Evolutionary conservation across 2,797 vertebrate genomes (phyloP).

Genomic region (Semaprochilodus insignis): DNA sequence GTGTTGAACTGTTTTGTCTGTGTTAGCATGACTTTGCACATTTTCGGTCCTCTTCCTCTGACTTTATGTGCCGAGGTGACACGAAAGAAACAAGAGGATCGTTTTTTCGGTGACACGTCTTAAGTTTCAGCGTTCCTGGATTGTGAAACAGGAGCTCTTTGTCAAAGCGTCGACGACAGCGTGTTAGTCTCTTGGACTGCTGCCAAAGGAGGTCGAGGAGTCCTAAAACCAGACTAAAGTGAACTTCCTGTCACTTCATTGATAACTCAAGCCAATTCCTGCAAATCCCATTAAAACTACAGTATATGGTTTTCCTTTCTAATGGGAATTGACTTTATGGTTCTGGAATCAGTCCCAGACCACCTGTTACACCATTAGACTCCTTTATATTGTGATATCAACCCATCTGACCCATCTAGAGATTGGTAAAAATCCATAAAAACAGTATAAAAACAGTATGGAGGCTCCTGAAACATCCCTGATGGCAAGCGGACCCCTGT

Average conservation of each 20-base stretch:
- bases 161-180: neutral
- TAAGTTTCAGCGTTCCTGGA: neutral
- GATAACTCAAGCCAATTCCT: no score
- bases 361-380: no score
- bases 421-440: no score
- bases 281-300: no score
- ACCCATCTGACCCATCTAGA: no score
- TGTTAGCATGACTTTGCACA: constrained; percentile 79
- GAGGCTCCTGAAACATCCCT: no score
- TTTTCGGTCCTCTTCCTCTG: constrained; percentile 51
- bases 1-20: constrained; percentile 25
- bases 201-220: neutral
- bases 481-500: no score
- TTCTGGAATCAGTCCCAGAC: no score
- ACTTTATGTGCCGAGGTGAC: constrained; percentile 29
- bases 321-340: no score
- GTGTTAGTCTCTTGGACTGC: neutral
- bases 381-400: no score
- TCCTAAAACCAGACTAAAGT: neutral
- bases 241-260: neutral
- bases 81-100: neutral
- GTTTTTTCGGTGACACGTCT: neutral
- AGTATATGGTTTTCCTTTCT: no score
- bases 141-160: neutral
- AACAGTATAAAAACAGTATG: no score